phyloP scores from a whole-genome alignment of 1,140 invertebrate genomes.

The Zeugodacus cucurbitae region DNA sequence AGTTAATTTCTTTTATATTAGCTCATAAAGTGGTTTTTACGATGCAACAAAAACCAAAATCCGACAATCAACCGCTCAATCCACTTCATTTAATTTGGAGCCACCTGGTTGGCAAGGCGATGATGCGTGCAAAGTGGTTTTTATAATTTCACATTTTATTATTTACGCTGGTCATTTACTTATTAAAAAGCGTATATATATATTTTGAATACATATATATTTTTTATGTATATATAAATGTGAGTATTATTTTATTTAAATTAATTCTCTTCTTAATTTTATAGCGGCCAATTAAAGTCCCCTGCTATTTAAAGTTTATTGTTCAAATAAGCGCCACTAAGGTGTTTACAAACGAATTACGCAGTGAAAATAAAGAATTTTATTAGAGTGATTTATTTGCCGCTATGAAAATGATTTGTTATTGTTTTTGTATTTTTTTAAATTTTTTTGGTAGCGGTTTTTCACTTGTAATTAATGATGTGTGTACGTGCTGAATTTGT shows the following conservation, averaged over 20 bases:
- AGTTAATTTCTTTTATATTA: constrained; percentile 41
- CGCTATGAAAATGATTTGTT: too few species aligned
- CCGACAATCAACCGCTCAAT: neutral
- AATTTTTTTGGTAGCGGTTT: too few species aligned
- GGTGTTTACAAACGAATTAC: too few species aligned
- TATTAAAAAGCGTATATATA: neutral
- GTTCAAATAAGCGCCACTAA: too few species aligned
- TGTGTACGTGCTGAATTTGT: too few species aligned
- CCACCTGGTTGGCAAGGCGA: neutral
- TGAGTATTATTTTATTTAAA: neutral
- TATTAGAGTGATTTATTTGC: too few species aligned
- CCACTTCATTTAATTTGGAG: constrained; percentile 7
- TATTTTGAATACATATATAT: neutral
- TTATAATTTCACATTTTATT: neutral
- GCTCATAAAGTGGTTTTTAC: constrained; percentile 1
- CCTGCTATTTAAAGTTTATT: too few species aligned
- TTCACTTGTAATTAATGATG: too few species aligned
- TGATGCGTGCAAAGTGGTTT: constrained; percentile 12
- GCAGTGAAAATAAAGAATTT: too few species aligned
- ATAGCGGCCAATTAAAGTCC: too few species aligned
- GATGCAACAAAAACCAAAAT: neutral
- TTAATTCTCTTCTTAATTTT: too few species aligned
- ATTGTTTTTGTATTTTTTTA: too few species aligned
- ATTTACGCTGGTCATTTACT: neutral
- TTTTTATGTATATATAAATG: neutral